These are phyloP conservation scores for Aplocera efformata DNA, from an alignment of 2,888 invertebrate genomes.

Conservation along the genomic window DNA sequence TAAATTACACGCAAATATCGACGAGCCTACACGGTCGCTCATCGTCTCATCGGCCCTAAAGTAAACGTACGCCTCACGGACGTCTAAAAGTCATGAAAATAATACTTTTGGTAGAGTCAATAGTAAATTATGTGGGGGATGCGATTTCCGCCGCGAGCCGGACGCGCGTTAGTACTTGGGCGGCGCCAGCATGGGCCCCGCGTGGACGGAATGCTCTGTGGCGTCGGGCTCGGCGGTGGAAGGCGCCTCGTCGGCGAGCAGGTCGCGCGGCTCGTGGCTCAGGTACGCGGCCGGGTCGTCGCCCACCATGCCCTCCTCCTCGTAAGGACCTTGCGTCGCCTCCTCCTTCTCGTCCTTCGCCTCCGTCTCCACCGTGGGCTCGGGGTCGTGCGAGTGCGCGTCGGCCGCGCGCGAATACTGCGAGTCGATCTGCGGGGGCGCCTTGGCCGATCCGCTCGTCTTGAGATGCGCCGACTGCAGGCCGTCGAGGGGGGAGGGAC, in stretches of 20 bases:
- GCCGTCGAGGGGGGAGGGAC: slow-evolving; percentile 74
- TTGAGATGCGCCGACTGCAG: slow-evolving; percentile 73
- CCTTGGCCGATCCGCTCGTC: slow-evolving; percentile 68
- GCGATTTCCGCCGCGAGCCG: slow-evolving; percentile 43
- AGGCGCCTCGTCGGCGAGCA: slow-evolving; percentile 63
- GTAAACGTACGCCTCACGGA: slow-evolving; percentile 41
- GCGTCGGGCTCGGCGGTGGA: slow-evolving; percentile 82
- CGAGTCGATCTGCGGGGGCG: slow-evolving; percentile 81
- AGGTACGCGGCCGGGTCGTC: slow-evolving; percentile 79
- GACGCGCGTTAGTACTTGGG: slow-evolving; percentile 68
- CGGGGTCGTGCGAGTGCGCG: slow-evolving; percentile 66
- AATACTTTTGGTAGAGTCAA: slow-evolving; percentile 76
- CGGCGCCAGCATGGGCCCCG: slow-evolving; percentile 78
- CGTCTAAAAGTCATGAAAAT: slow-evolving; percentile 57
- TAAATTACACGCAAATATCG: slow-evolving; percentile 41
- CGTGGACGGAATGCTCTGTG: slow-evolving; percentile 77
- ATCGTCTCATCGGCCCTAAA: slow-evolving; percentile 53
- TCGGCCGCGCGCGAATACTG: slow-evolving; percentile 79
- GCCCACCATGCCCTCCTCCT: slow-evolving; percentile 78
- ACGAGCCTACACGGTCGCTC: slow-evolving; percentile 43
- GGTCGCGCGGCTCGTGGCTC: slow-evolving; percentile 58
- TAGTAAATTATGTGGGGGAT: slow-evolving; percentile 49
- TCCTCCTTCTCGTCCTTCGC: slow-evolving; percentile 58
- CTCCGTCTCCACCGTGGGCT: slow-evolving; percentile 47
- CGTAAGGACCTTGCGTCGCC: slow-evolving; percentile 83